Base-by-base conservation (phyloP, 2,797 vertebrate species). In the Miichthys miiuy region DNA sequence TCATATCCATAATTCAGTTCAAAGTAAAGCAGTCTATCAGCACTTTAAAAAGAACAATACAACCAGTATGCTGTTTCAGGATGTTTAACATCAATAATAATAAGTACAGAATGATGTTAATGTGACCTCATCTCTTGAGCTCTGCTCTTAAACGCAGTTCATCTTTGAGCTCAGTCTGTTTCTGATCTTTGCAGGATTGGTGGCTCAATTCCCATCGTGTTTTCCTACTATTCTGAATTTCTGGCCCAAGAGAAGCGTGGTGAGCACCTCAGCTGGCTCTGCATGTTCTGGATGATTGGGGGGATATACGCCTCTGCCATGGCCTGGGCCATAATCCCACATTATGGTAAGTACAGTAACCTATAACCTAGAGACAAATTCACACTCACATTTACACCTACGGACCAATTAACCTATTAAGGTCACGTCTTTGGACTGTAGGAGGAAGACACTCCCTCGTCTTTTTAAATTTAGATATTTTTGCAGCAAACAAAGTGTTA, bases 241-340 rank as follows among this genome's bases (percentile, higher is more conserved):
- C 94, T 99, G 94, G 95, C 97, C 4, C 98, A 98, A 93, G 98
- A 99, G 94, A 99, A 99, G 79, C 95, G 98, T 0, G 98, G 98
- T 0, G 98, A 99, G 82, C 98, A 99, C 81, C 92, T 99, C 83
- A 99, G 98, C 89, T 99, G 98, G 98, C 97, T 99, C 81, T 98
- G 97, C 91, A 99, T 99, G 97, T 99, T 99, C 91, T 99, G 98
- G 98, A 99, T 99, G 98, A 98, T 99, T 0, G 98, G 98, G 1
- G 98, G 98, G 12, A 99, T 99, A 81, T 99, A 99, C 0, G 98
- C 98, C 0, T 98, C 98, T 0, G 97, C 98, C 1, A 99, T 99
- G 98, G 98, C 98, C 68, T 99, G 98, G 98, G 97, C 97, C 77
- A 99, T 99, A 89, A 99, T 99, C 71, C 98, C 98, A 6, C 98